phyloP scores from a whole-genome alignment of 2,888 invertebrate species.

The Patella ulyssiponensis region DNA sequence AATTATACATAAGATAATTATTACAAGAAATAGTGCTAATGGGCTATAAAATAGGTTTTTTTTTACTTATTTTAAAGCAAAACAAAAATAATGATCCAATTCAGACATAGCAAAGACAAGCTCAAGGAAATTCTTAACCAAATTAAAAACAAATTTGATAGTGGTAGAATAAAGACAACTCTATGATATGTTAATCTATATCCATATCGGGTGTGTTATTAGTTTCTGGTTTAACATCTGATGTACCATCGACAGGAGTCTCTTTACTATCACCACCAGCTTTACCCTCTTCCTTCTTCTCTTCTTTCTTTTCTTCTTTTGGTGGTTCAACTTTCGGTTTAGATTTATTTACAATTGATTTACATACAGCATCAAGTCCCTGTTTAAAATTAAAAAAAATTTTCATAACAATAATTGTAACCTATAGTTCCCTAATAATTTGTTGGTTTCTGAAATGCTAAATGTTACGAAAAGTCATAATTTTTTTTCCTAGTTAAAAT shows the following conservation, averaged over 20 bases:
- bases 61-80: too few relatives aligned
- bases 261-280: constrained; percentile 32
- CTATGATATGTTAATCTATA: neutral
- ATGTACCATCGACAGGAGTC: neutral
- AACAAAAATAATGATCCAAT: too few relatives aligned
- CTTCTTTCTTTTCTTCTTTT: constrained; percentile 64
- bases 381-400: constrained; percentile 58
- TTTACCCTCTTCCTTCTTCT: constrained; percentile 36
- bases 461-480: neutral
- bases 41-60: too few relatives aligned
- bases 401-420: constrained; percentile 8
- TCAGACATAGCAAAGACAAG: too few relatives aligned
- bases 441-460: neutral
- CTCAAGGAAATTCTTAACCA: too few relatives aligned
- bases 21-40: too few relatives aligned
- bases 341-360: constrained; percentile 89
- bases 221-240: constrained; percentile 16
- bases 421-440: neutral
- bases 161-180: too few relatives aligned
- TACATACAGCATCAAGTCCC: constrained; percentile 76
- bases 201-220: constrained; percentile 23
- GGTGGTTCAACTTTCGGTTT: constrained; percentile 88
- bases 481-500: too few relatives aligned
- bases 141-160: too few relatives aligned
- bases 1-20: too few relatives aligned